Conservation (phyloP, 2,113 vertebrate genomes). For the Paradoxurus hermaphroditus region DNA sequence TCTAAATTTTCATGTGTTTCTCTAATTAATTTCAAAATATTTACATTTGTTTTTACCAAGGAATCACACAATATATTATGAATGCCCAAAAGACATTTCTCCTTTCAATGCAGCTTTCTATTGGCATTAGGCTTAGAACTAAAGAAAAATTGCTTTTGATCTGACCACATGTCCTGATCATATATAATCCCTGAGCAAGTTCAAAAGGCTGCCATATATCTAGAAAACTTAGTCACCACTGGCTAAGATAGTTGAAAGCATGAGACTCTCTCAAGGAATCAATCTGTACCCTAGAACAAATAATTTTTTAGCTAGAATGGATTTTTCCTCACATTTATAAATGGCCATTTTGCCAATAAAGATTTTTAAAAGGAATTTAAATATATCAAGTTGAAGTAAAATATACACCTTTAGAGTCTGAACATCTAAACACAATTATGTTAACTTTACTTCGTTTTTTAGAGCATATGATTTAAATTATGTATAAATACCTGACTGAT, state of each 20-base stretch:
- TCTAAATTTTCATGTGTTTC: background rate
- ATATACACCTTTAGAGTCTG: background rate
- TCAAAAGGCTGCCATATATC: conserved; percentile 19
- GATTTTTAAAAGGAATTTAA: background rate
- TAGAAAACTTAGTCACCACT: background rate
- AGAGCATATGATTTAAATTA: background rate
- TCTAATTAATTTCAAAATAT: conserved; percentile 27
- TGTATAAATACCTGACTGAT: background rate
- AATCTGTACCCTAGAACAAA: background rate
- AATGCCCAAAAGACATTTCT: background rate
- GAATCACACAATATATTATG: background rate
- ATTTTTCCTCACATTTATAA: background rate
- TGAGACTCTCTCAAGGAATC: background rate
- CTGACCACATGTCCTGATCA: background rate
- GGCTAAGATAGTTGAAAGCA: background rate
- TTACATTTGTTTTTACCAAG: conserved; percentile 8
- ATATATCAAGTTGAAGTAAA: conserved; percentile 19
- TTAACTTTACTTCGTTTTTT: background rate
- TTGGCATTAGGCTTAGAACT: background rate
- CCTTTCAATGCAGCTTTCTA: conserved; percentile 23
- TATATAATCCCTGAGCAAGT: conserved; percentile 19
- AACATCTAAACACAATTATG: background rate
- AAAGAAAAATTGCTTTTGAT: conserved; percentile 23
- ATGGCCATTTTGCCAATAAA: background rate
- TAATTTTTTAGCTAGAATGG: background rate